Percentiles rank a stretch among this genome's conserved stretches.
phyloP scores from a whole-genome alignment of 2,888 invertebrate species.

The Rugalucina vietnamica region DNA sequence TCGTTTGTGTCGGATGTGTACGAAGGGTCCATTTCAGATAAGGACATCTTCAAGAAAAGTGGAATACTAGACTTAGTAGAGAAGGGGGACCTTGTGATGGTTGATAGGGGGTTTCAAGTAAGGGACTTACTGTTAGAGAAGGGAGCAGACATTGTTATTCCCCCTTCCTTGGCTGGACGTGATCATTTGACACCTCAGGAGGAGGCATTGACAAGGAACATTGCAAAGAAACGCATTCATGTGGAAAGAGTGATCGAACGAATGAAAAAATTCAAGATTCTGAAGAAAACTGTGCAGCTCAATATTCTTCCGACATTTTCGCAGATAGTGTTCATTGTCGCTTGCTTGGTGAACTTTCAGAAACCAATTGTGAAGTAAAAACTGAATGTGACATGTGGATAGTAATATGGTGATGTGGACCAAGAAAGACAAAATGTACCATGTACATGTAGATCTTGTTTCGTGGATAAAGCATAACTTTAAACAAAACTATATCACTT shows the following conservation, averaged over 20 bases:
- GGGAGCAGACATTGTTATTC: constrained; percentile 52
- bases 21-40: too few species aligned
- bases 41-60: constrained; percentile 47
- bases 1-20: constrained; percentile 61
- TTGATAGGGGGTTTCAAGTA: constrained; percentile 61
- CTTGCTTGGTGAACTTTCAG: too few species aligned
- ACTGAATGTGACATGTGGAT: too few species aligned
- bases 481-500: too few species aligned
- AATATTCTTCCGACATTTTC: too few species aligned
- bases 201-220: constrained; percentile 43
- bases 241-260: constrained; percentile 58
- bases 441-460: too few species aligned
- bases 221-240: constrained; percentile 57
- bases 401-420: too few species aligned
- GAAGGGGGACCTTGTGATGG: constrained; percentile 58
- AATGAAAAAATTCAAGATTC: constrained; percentile 51
- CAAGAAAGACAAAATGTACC: too few species aligned
- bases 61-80: constrained; percentile 47
- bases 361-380: too few species aligned
- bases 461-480: too few species aligned
- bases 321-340: too few species aligned
- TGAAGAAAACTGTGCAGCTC: background rate
- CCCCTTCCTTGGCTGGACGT: constrained; percentile 49
- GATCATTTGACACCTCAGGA: constrained; percentile 25
- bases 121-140: constrained; percentile 31